These are phyloP conservation scores for Paradisaea rubra DNA, from an alignment of 2,113 vertebrate genomes.

Conservation along the genomic window DNA sequence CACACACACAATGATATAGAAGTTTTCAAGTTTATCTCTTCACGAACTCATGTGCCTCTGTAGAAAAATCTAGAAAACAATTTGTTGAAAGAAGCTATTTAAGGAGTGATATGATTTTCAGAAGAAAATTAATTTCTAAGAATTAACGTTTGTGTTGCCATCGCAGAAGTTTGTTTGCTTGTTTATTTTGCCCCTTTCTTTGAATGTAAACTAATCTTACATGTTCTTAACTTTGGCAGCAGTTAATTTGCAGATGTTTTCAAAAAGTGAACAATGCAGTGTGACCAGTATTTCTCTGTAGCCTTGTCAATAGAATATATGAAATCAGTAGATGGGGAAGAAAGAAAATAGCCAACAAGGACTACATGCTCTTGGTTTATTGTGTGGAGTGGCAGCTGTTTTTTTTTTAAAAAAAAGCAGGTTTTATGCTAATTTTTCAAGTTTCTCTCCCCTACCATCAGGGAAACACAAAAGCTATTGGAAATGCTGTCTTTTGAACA, in stretches of 20 bases:
- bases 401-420: not conserved
- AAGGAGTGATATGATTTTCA: not conserved
- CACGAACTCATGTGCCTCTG: not conserved
- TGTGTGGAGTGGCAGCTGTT: not conserved
- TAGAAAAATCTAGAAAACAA: not conserved
- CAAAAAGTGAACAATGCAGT: not conserved
- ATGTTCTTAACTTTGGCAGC: not conserved
- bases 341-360: not conserved
- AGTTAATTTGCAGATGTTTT: not conserved
- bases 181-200: not conserved
- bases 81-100: not conserved
- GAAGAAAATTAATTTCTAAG: not conserved
- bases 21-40: not conserved
- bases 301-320: not conserved
- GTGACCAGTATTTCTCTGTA: not conserved
- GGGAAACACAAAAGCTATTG: not conserved
- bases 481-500: not conserved
- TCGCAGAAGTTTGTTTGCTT: not conserved
- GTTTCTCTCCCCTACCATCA: not conserved
- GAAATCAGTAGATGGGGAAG: not conserved
- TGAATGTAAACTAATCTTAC: not conserved
- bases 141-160: not conserved
- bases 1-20: not conserved
- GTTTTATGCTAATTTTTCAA: not conserved
- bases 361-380: not conserved